phyloP scores from a whole-genome alignment of 2,888 invertebrate genomes.

The Spicauda simplicius region DNA sequence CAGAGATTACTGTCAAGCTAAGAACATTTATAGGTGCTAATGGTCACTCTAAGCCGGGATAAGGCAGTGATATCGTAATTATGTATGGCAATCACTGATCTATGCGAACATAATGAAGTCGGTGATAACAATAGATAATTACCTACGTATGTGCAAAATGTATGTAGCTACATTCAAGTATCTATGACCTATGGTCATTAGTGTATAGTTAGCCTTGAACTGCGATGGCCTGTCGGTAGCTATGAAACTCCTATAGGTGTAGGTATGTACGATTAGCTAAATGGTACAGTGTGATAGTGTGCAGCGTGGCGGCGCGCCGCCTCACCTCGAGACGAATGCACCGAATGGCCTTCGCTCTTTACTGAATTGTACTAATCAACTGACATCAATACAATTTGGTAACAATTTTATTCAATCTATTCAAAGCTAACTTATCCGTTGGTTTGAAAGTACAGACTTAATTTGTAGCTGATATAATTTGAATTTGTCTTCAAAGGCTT shows the following conservation, averaged over 20 bases:
- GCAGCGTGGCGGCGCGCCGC: not conserved
- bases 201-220: constrained; percentile 15
- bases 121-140: not conserved
- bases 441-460: not conserved
- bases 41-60: not conserved
- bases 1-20: constrained; percentile 29
- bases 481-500: too few species aligned
- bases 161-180: not conserved
- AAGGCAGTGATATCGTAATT: not conserved
- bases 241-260: constrained; percentile 18
- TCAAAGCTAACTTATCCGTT: constrained; percentile 9
- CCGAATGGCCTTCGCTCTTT: constrained; percentile 14
- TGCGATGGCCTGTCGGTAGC: constrained; percentile 9
- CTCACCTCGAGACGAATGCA: constrained; percentile 24
- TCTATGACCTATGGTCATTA: constrained; percentile 14
- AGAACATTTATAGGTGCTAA: not conserved
- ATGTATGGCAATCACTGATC: not conserved
- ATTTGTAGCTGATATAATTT: too few species aligned
- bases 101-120: not conserved
- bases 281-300: constrained; percentile 6
- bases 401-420: constrained; percentile 20
- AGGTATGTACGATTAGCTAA: constrained; percentile 9
- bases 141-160: not conserved
- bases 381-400: constrained; percentile 8
- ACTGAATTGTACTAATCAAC: constrained; percentile 9